Percentiles rank a stretch among this genome's conserved stretches.
Conservation (phyloP, 2,113 vertebrate genomes). For the Pheucticus melanocephalus region DNA sequence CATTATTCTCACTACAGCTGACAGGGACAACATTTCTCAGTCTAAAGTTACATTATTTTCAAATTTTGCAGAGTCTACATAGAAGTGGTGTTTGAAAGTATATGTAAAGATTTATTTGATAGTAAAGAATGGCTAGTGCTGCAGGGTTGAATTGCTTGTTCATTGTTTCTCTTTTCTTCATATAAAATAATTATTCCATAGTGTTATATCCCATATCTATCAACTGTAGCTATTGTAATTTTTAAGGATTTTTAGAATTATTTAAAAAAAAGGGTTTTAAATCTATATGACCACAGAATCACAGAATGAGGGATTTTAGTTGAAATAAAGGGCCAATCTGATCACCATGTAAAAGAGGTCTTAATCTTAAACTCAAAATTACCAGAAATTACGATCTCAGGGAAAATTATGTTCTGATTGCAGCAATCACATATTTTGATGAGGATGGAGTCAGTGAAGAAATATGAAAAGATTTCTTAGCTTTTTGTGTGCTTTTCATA, state of each 20-base stretch:
- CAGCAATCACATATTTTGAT: neutral
- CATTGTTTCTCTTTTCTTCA: neutral
- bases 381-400: neutral
- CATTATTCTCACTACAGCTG: conserved; percentile 80
- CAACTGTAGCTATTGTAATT: neutral
- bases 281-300: neutral
- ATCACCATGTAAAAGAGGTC: neutral
- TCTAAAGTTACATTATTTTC: conserved; percentile 13
- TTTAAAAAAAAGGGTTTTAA: neutral
- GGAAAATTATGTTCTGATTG: neutral
- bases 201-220: neutral
- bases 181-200: neutral
- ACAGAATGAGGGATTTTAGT: neutral
- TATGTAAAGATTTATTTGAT: neutral
- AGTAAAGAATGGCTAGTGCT: neutral
- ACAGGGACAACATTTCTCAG: conserved; percentile 69
- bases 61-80: conserved; percentile 8
- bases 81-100: neutral
- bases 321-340: neutral
- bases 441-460: neutral
- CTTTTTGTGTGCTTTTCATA: neutral
- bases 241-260: neutral
- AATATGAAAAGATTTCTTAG: neutral
- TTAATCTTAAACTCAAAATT: neutral
- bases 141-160: neutral